Evolutionary conservation across 2,797 vertebrate genomes (phyloP).

Genomic region (Acomys russatus): DNA sequence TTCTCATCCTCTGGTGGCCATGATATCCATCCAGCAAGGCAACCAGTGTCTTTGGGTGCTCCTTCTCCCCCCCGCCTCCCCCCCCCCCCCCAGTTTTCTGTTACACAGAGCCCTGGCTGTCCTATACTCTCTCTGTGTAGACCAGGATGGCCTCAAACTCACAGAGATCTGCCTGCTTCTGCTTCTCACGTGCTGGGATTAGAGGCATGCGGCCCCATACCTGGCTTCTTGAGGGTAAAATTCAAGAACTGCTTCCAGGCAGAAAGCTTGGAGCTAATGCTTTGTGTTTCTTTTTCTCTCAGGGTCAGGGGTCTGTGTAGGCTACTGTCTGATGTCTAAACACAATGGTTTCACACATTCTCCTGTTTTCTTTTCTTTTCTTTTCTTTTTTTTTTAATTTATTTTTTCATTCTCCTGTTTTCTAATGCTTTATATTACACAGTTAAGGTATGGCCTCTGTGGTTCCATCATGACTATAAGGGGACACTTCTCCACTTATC

Average conservation of each 20-base stretch:
- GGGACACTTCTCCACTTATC: background rate
- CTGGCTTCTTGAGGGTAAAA: background rate
- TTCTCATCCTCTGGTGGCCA: background rate
- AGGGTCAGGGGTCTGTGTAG: background rate
- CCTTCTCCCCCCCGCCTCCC: background rate
- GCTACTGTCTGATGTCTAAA: conserved; percentile 5
- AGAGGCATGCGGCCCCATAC: no score
- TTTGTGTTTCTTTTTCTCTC: conserved; percentile 32
- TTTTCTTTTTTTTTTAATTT: no score
- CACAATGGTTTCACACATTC: background rate
- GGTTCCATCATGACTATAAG: background rate
- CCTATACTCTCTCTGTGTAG: no score
- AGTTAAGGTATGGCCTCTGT: background rate
- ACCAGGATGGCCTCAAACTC: no score
- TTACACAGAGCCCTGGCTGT: no score
- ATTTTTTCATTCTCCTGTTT: background rate
- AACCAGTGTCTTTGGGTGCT: background rate
- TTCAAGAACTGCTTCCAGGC: conserved; percentile 25
- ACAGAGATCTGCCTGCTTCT: no score
- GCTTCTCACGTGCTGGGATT: no score
- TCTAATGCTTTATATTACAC: background rate
- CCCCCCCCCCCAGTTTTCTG: no score
- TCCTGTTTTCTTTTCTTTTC: background rate
- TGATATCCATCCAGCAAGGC: background rate
- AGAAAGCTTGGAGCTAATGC: conserved; percentile 1